A percentile compares a stretch with the other conserved stretches of the same genome.
Evolutionary conservation across 1,140 invertebrate genomes (phyloP).

Genomic region (Drosophila truncata): DNA sequence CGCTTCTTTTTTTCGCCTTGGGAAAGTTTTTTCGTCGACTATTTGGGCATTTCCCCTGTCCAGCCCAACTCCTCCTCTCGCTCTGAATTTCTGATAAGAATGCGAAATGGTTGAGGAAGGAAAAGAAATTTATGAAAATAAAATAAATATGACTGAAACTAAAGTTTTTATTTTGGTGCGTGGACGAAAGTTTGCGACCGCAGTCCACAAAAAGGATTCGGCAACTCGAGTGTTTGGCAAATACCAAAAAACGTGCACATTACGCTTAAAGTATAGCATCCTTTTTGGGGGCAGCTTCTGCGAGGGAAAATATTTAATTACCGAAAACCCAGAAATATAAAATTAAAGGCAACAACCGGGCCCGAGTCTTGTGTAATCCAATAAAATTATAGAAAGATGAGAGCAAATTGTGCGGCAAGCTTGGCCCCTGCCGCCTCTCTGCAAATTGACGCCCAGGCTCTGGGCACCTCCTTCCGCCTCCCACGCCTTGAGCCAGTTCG

Average conservation of each 20-base stretch:
- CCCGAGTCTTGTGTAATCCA: constrained; percentile 37
- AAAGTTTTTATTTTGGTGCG: constrained; percentile 59
- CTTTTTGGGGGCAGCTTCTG: constrained; percentile 5
- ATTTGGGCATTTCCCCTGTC: constrained; percentile 17
- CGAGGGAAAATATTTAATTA: constrained; percentile 53
- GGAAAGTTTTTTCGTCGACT: constrained; percentile 52
- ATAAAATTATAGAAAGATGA: constrained; percentile 57
- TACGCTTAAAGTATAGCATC: constrained; percentile 21
- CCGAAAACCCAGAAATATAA: constrained; percentile 40
- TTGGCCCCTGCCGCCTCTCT: neutral
- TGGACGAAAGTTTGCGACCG: constrained; percentile 41
- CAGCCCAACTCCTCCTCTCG: neutral
- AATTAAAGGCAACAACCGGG: constrained; percentile 32
- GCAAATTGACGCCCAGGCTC: constrained; percentile 8
- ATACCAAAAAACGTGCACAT: constrained; percentile 50
- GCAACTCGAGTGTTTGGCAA: constrained; percentile 59
- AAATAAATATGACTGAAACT: constrained; percentile 67
- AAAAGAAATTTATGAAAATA: constrained; percentile 68
- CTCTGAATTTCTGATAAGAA: constrained; percentile 62
- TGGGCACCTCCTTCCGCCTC: neutral
- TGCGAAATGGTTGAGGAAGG: constrained; percentile 63
- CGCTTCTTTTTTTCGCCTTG: constrained; percentile 14
- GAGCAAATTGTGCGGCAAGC: constrained; percentile 43
- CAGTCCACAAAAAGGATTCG: constrained; percentile 41
- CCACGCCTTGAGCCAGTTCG: constrained; percentile 39